Base-by-base conservation (phyloP, 2,113 vertebrate species). In the Stomatorhinus ivindoensis region DNA sequence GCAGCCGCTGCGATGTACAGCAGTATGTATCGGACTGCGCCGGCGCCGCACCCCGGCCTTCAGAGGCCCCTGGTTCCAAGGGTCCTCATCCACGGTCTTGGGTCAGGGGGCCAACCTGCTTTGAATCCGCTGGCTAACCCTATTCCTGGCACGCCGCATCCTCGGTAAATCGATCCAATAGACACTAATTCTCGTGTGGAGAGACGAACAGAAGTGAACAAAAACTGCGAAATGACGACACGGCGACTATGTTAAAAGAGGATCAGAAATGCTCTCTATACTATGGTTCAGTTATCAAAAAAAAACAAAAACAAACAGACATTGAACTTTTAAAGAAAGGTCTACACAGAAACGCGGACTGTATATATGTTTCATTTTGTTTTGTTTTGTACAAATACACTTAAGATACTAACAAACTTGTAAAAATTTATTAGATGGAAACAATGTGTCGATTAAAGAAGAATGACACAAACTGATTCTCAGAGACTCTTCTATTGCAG, bases 1-100 rank as follows among this genome's bases (percentile, higher is more conserved):
- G 98, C 98, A 0, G 98, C 98, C 15, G 98, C 98, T 4, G 98
- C 98, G 87, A 98, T 99, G 98, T 99, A 99, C 97, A 98, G 97
- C 96, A 98, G 97, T 92, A 98, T 99, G 97, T 99, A 99, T 95
- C 97, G 98, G 97, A 98, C 98, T 97, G 98, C 97, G 88, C 95
- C 98, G 0, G 93, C 98, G 0, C 97, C 98, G 89, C 98, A 98
- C 84, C 98, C 98, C 50, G 94, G 97, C 93, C 96, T 99, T 90
- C 98, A 99, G 96, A 96, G 98, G 95, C 98, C 98, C 48, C 95
- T 99, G 87, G 98, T 99, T 93, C 98, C 98, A 86, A 96, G 98
- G 76, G 98, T 99, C 91, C 97, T 99, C 93, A 98, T 99, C 93
- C 98, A 99, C 90, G 98, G 98, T 91, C 95, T 99, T 65, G 98